These are phyloP conservation scores for Nebria ingens DNA, from an alignment of 1,140 invertebrate genomes.

Conservation along the genomic window DNA sequence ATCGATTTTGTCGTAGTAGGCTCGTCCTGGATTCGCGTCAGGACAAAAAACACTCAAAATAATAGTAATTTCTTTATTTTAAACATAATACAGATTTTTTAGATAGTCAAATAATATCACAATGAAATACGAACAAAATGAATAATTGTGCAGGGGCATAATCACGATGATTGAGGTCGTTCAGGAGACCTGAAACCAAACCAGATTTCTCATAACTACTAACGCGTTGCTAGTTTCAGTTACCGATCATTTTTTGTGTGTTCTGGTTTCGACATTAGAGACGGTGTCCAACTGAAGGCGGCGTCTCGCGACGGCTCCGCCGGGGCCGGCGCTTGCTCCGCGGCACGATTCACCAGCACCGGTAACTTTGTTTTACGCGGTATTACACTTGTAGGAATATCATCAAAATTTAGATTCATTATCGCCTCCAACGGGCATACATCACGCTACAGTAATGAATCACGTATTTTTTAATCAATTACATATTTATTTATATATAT, in stretches of 20 bases:
- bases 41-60: not conserved
- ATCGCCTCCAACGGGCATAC: not conserved
- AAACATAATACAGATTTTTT: not conserved
- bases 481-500: too few relatives aligned
- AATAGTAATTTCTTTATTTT: not conserved
- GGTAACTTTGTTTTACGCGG: not conserved
- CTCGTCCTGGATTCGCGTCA: too few relatives aligned
- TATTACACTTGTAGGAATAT: too few relatives aligned
- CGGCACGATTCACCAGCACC: not conserved
- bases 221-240: not conserved
- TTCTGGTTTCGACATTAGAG: conserved; percentile 23
- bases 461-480: too few relatives aligned
- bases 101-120: not conserved
- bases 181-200: not conserved
- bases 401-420: too few relatives aligned
- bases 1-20: too few relatives aligned
- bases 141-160: not conserved
- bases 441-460: not conserved
- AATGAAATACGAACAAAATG: not conserved
- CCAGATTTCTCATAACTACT: not conserved
- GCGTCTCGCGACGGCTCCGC: conserved; percentile 13
- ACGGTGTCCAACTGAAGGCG: conserved; percentile 34
- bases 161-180: not conserved
- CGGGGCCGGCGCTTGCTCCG: not conserved
- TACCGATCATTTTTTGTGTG: not conserved